Percentiles rank a stretch among this genome's conserved stretches.
These are phyloP conservation scores for Limnephilus lunatus DNA, from an alignment of 2,888 invertebrate species.

Conservation along the genomic window DNA sequence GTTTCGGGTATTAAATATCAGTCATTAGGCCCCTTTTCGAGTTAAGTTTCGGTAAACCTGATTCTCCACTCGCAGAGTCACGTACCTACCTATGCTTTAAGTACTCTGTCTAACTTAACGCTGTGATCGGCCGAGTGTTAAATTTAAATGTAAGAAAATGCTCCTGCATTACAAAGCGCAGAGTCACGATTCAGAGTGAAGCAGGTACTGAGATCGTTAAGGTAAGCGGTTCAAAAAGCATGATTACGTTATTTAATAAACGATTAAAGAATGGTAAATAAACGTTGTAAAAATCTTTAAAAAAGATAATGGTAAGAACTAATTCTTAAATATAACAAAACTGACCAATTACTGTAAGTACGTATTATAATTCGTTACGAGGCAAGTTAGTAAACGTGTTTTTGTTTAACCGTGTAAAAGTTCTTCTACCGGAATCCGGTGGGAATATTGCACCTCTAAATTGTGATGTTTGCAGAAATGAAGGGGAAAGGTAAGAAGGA, in stretches of 20 bases:
- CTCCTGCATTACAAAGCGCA: neutral
- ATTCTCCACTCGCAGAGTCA: neutral
- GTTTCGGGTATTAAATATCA: constrained; percentile 16
- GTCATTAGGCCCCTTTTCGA: constrained; percentile 17
- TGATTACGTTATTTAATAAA: neutral
- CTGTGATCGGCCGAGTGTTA: constrained; percentile 2
- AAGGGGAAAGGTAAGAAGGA: neutral
- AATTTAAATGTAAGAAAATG: neutral
- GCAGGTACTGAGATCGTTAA: neutral
- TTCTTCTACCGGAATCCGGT: neutral
- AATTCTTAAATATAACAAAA: neutral
- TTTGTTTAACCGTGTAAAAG: neutral
- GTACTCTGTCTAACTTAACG: neutral
- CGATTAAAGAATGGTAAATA: neutral
- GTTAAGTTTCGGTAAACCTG: neutral
- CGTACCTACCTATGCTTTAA: neutral
- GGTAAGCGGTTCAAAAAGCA: neutral
- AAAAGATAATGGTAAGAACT: neutral
- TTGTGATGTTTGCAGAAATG: neutral
- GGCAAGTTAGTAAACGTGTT: neutral
- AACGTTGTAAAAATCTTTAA: neutral
- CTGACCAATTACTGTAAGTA: neutral
- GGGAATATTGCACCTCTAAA: neutral
- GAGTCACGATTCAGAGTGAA: neutral
- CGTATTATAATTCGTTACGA: neutral